Base-by-base conservation (phyloP, 2,797 vertebrate species). In the Leuciscus waleckii region DNA sequence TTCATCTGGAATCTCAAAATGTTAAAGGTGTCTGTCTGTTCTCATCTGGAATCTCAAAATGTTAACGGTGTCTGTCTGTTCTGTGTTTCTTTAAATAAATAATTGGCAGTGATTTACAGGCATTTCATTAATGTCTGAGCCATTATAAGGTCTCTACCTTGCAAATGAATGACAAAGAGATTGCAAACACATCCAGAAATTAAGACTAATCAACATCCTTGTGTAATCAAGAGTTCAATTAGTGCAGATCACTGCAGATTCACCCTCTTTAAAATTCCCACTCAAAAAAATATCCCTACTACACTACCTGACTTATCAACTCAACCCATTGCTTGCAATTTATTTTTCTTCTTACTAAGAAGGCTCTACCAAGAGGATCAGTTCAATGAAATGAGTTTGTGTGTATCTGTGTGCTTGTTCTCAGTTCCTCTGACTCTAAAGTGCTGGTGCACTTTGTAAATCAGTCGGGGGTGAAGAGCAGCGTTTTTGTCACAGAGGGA, bases 381-480 rank as follows among this genome's bases (percentile, higher is more conserved):
- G 6, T 73, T 69, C 37, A 69, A 58, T 65, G 29, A 77, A 58
- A 54, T 85, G 19, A 4, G 0, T 32, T 43, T 65, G 26, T 82
- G 37, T 67, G 35, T 54, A 21, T 85, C 69, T 77, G 17, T 75
- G 16, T 84, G 69, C 83, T 61, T 84, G 63, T 71, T 65, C 78
- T 19, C 78, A 92, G 90, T 67, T 87, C 75, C 19, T 32, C 78
- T 21, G 82, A 89, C 21, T 91, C 91, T 43, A 92, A 90, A 41
- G 83, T 96, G 83, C 92, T 78, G 0, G 88, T 95, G 74, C 93
- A 95, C 89, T 95, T 96, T 76, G 88, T 96, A 85, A 95, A 95
- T 79, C 92, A 94, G 51, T 89, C 94, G 75, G 95, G 94, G 83
- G 90, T 93, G 79, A 91, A 85, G 71, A 91, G 91, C 43, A 95